Conservation (phyloP, 1,140 invertebrate genomes). For the Parapsyche elsis region DNA sequence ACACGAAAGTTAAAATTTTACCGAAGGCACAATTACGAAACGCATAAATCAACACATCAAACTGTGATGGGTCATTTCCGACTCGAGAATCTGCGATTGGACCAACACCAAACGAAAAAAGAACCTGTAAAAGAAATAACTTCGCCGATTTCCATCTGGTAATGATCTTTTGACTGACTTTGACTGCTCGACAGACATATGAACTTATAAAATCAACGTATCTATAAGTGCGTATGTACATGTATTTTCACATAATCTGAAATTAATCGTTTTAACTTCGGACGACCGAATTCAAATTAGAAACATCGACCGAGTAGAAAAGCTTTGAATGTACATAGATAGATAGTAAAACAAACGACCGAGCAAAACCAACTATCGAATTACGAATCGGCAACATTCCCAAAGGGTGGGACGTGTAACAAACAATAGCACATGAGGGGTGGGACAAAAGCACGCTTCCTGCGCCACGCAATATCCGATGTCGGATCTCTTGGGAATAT, state of each 20-base stretch:
- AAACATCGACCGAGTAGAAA: no score
- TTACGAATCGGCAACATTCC: constrained; percentile 6
- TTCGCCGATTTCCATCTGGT: constrained; percentile 3
- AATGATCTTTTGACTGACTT: not conserved
- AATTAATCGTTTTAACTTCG: no score
- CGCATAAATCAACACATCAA: constrained; percentile 28
- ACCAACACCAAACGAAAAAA: not conserved
- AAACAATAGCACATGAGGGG: not conserved
- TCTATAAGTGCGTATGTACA: no score
- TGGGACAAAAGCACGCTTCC: constrained; percentile 25
- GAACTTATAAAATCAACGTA: no score
- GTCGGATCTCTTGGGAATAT: constrained; percentile 11
- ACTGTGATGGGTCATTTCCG: constrained; percentile 19
- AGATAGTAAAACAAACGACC: no score
- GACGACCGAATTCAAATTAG: no score
- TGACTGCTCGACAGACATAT: no score
- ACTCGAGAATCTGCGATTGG: not conserved
- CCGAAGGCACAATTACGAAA: constrained; percentile 3
- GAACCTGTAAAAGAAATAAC: not conserved
- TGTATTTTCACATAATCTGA: no score
- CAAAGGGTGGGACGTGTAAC: not conserved
- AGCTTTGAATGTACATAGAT: no score
- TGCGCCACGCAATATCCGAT: constrained; percentile 23
- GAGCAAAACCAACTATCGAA: not conserved
- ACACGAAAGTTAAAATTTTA: not conserved